Evolutionary conservation across 2,797 vertebrate species (phyloP), one percentile per base, ranked within the genome.

Genomic region (Somateria mollissima): DNA sequence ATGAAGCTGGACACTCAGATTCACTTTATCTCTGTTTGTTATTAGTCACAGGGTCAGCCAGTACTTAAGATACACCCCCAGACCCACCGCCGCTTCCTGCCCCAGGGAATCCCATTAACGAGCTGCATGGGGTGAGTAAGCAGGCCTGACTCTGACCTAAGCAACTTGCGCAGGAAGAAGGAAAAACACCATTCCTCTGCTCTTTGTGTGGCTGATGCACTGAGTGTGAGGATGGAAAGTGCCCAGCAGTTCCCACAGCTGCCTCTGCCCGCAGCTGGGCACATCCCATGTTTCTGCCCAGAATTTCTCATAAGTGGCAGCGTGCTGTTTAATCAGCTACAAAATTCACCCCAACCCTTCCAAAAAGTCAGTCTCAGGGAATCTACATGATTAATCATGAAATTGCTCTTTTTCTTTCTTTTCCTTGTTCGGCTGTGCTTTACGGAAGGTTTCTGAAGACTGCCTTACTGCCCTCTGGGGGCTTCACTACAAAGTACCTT

Each of bases 381-480:
- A 45, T 53, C 54, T 41, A 61, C 24, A 7, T 62, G 13, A 22
- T 78, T 69, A 73, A 30, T 47, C 67, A 61, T 1, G 3, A 64
- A 61, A 36, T 28, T n/a, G 43, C 34, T 39, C 6, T 72, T 28
- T 57, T 57, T 67, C 45, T 49, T 17, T 14, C n/a, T 87, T 60
- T 49, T 69, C 32, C 32, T 71, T 28, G 12, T 79, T 41, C 65
- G 51, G 37, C 27, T 74, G 34, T 15, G 10, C 47, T 85, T 76
- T 19, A 45, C 15, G 7, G 34, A 61, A 71, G 8, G 13, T 57
- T 83, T 95, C n/a, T 81, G 79, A 65, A 79, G 82, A 11, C 41
- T 17, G 49, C 85, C 85, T 39, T 71, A 43, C 69, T 73, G 88
- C 73, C 61, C 79, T 90, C 82, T 89, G 51, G 13, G 80, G 76